These are phyloP conservation scores for Augochlorella aurata DNA, from an alignment of 2,888 invertebrate genomes.

Conservation along the genomic window DNA sequence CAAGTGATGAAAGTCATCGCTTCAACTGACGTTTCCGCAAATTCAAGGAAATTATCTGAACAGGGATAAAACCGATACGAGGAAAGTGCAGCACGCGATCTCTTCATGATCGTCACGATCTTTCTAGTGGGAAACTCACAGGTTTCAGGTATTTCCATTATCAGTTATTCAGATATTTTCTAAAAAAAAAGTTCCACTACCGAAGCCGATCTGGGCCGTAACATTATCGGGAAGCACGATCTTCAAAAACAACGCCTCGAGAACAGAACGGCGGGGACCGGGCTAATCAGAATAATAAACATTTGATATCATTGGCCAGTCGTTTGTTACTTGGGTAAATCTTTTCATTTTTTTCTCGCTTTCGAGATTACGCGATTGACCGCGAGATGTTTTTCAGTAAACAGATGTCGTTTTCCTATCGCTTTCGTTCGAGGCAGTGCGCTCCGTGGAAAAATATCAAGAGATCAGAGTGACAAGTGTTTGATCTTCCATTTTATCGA, in stretches of 20 bases:
- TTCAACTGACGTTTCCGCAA: too few species aligned
- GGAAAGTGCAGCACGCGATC: neutral
- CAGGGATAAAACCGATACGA: neutral
- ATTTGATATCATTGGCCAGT: constrained; percentile 40
- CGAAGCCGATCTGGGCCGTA: neutral
- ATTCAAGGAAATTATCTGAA: neutral
- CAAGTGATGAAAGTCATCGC: too few species aligned
- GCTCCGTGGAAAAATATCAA: neutral
- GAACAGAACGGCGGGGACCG: neutral
- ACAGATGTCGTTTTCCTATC: neutral
- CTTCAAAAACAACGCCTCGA: constrained; percentile 48
- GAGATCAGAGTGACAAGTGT: neutral
- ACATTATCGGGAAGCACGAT: constrained; percentile 39
- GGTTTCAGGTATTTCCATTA: neutral
- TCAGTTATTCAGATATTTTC: constrained; percentile 4
- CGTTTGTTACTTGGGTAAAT: constrained; percentile 26
- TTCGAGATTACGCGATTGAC: constrained; percentile 1
- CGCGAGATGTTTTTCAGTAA: constrained; percentile 1
- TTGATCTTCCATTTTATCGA: neutral
- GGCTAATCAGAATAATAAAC: constrained; percentile 41
- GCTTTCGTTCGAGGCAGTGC: neutral
- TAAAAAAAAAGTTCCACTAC: constrained; percentile 31
- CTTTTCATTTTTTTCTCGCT: neutral
- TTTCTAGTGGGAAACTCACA: neutral
- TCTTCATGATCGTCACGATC: neutral